phyloP scores from a whole-genome alignment of 2,113 vertebrate species.

The Platysteira castanea region DNA sequence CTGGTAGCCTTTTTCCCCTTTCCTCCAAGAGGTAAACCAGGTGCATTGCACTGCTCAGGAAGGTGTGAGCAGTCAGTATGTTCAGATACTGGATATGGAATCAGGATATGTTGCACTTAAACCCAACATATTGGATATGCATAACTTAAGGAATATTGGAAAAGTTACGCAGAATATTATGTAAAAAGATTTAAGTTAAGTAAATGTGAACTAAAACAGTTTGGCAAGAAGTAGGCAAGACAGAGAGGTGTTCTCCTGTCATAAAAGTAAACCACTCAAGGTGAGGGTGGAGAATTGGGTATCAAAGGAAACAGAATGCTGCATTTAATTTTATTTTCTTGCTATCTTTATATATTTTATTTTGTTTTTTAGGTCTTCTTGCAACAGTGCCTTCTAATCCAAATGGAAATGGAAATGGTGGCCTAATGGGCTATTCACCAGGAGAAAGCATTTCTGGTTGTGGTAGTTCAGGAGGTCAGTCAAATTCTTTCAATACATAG shows the following conservation, averaged over 20 bases:
- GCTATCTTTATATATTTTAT: neutral
- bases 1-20: neutral
- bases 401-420: constrained; percentile 73
- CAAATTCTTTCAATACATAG: neutral
- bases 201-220: neutral
- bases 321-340: neutral
- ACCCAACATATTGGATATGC: accelerated
- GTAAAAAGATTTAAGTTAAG: neutral
- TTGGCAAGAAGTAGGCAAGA: neutral
- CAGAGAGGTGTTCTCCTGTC: neutral
- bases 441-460: constrained; percentile 70
- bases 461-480: constrained; percentile 71
- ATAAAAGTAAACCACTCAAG: neutral
- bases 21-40: neutral
- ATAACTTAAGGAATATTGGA: neutral
- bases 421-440: constrained; percentile 71
- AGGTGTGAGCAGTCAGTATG: neutral
- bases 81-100: neutral
- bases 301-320: neutral
- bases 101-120: neutral
- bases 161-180: neutral
- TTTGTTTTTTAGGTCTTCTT: constrained; percentile 78
- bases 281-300: neutral
- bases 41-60: neutral
- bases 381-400: constrained; percentile 86